phyloP scores from a whole-genome alignment of 2,888 invertebrate species.

The Eilema caniola region DNA sequence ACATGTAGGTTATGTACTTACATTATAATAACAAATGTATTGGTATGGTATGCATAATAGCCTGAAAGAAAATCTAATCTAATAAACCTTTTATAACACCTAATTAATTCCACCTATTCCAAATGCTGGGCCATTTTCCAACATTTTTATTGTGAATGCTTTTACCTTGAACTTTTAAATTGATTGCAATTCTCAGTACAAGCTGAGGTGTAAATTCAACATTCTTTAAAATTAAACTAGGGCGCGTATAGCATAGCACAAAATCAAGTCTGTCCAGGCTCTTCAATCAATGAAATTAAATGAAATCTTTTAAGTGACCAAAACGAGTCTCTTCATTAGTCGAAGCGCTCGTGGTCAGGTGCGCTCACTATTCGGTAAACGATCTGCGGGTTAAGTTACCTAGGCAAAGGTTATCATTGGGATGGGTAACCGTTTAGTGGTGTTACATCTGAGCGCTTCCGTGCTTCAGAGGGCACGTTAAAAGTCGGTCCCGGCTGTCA shows the following conservation, averaged over 20 bases:
- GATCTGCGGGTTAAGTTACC: too few relatives aligned
- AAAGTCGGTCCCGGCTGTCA: too few relatives aligned
- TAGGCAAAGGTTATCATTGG: too few relatives aligned
- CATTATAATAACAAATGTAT: constrained; percentile 2
- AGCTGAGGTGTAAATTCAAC: constrained; percentile 39
- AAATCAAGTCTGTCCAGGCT: background rate
- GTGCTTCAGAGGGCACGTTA: too few relatives aligned
- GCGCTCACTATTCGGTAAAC: too few relatives aligned
- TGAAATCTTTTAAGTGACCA: too few relatives aligned
- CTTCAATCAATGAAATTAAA: background rate
- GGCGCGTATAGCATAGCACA: constrained; percentile 16
- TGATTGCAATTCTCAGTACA: constrained; percentile 55
- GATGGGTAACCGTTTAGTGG: too few relatives aligned
- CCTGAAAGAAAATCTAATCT: constrained; percentile 29
- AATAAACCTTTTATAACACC: constrained; percentile 26
- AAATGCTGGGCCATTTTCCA: constrained; percentile 33
- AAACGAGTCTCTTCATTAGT: too few relatives aligned
- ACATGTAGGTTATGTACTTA: background rate
- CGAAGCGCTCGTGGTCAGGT: too few relatives aligned
- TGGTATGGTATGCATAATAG: constrained; percentile 10
- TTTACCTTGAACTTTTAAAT: constrained; percentile 57
- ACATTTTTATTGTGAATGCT: constrained; percentile 42
- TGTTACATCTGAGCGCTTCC: too few relatives aligned
- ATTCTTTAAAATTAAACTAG: constrained; percentile 34
- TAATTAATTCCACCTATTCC: constrained; percentile 42